Evolutionary conservation across 2,888 invertebrate genomes (phyloP), one percentile per base, ranked within the genome.

Genomic region (Temnothorax unifasciatus): DNA sequence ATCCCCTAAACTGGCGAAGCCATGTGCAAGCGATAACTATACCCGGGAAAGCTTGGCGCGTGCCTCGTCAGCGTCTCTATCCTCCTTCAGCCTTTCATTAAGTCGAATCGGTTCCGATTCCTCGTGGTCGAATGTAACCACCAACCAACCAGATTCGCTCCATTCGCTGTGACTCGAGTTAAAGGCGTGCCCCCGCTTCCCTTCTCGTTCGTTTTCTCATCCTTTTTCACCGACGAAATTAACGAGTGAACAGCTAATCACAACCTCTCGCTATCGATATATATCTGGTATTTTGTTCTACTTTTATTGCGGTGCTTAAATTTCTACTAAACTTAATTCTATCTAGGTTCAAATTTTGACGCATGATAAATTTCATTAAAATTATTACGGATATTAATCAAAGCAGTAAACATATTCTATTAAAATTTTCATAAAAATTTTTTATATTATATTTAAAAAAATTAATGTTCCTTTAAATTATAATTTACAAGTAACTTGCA

Each of bases 21-120:
- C 34, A 25, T 59, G 61, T 82, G n/a, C n/a, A 57, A 13, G 18
- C 52, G 25, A 41, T 34, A 34, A 6, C 34, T 34, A 6, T 75
- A 68, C 3, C 15, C n/a, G 25, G 52, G 76, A 76, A 76, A 85
- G 75, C 73, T 59, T 79, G 74, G 54, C 18, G 64, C 63, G 73
- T 77, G 89, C 90, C 85, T 87, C 88, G 90, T 90, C 89, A 89
- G 90, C 89, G 83, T 89, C 90, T 90, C 84, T 84, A 82, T 74
- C 86, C 88, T 88, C 41, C 44, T 86, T 89, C 85, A 77, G 86
- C 87, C 91, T 92, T 93, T 93, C 92, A 93, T 93, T 93, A 92
- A 92, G 92, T 88, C 84, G 83, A 88, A 89, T 88, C 82, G 82
- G 57, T 81, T 61, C 64, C 73, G 83, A 79, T 82, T 79, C 64